Percentiles rank a stretch among this genome's conserved stretches.
phyloP scores from a whole-genome alignment of 2,888 invertebrate species.

The Diadromus collaris region DNA sequence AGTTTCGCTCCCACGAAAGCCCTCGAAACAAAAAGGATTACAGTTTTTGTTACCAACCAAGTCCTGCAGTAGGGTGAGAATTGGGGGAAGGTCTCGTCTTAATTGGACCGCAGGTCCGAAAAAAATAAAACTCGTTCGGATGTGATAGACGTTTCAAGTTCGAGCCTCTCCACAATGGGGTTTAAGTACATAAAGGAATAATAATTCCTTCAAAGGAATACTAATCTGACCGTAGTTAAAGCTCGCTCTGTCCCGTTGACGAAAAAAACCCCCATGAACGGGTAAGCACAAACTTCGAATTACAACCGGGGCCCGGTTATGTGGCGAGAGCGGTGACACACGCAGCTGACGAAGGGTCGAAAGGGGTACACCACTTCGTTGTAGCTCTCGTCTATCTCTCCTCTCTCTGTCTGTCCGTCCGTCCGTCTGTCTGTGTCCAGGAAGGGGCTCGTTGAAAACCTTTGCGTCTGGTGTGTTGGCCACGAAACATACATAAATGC shows the following conservation, averaged over 20 bases:
- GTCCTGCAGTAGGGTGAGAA: too few relatives aligned
- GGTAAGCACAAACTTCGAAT: conserved; percentile 37
- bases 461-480: conserved; percentile 13
- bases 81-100: too few relatives aligned
- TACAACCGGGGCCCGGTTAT: conserved; percentile 30
- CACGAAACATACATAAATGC: conserved; percentile 37
- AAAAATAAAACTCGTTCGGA: background rate
- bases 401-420: conserved; percentile 9
- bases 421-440: conserved; percentile 21
- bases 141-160: background rate
- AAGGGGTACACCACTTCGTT: conserved; percentile 26
- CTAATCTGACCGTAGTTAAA: conserved; percentile 15
- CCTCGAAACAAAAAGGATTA: too few relatives aligned
- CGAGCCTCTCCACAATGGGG: background rate
- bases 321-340: conserved; percentile 45
- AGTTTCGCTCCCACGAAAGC: too few relatives aligned
- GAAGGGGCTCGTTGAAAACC: conserved; percentile 17
- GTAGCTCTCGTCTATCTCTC: conserved; percentile 39
- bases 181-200: conserved; percentile 22
- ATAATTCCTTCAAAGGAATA: conserved; percentile 23
- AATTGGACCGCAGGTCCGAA: too few relatives aligned
- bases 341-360: conserved; percentile 31
- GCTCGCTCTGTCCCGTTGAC: background rate
- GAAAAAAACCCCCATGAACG: conserved; percentile 25
- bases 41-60: background rate